phyloP scores from a whole-genome alignment of 2,888 invertebrate genomes.

The Heterodera filipjevi region DNA sequence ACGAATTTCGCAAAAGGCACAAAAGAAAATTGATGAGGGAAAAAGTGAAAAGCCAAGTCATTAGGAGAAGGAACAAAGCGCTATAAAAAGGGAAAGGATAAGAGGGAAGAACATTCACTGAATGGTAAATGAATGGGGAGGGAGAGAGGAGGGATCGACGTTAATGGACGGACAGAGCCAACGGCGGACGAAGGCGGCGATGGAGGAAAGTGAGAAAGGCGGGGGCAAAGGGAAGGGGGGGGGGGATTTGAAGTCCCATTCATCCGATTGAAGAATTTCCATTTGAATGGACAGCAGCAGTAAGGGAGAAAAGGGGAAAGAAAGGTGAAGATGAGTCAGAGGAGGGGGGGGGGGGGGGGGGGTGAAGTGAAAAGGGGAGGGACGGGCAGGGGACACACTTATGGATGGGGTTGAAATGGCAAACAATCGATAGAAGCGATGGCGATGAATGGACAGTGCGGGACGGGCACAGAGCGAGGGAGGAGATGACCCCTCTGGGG shows the following conservation, averaged over 20 bases:
- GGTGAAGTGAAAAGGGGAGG: background rate
- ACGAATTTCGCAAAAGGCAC: background rate
- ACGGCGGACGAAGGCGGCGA: background rate
- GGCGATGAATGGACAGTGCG: conserved; percentile 5
- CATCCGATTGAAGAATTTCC: background rate
- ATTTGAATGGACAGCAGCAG: background rate
- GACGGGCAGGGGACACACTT: background rate
- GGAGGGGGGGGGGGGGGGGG: background rate
- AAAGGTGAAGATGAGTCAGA: conserved; percentile 1
- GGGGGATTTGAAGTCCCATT: background rate
- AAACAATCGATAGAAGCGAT: conserved; percentile 1
- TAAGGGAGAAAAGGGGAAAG: background rate
- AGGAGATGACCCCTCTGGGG: background rate
- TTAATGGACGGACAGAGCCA: background rate
- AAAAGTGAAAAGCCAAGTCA: background rate
- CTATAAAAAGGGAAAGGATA: background rate
- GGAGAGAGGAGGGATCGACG: background rate
- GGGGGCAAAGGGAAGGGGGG: background rate
- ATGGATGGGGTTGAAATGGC: background rate
- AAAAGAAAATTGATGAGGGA: background rate
- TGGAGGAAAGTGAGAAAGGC: background rate
- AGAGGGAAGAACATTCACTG: background rate
- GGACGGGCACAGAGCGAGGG: background rate
- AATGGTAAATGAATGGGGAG: background rate
- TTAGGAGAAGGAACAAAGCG: background rate